Base-by-base conservation (phyloP, 2,113 vertebrate species). In the Athene noctua region DNA sequence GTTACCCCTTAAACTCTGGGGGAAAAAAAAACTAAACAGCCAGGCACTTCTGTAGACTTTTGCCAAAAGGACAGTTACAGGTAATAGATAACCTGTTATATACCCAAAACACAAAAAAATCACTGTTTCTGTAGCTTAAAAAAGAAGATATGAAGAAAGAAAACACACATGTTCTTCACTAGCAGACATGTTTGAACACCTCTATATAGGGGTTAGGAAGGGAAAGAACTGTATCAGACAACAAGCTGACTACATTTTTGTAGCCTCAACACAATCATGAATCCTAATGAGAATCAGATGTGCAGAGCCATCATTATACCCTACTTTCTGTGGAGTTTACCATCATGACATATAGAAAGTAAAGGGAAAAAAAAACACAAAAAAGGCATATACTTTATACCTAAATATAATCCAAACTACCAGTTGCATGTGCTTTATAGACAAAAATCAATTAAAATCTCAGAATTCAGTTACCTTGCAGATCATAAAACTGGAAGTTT, bases 211-310 rank as follows among this genome's bases (percentile, higher is more conserved):
- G 51, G 61, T 63, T 58, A 58, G 40, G 52, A 51, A 81, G 27
- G 55, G 51, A 91, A 86, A 90, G 36, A 88, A 87, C 23, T 51
- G 22, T 21, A 71, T 77, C n/a, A 74, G 55, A 93, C 57, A 96
- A 90, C 55, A 93, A 95, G 38, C 38, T 0, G 3, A 90, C 90
- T 77, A 82, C 49, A 83, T 90, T 93, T 95, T 58, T 89, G 90
- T 95, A 95, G 92, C 68, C 77, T 94, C 86, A 81, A 96, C 91
- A 93, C 82, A 94, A 92, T 72, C 4, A 1, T 65, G 91, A 81
- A 84, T 89, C 72, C 80, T 94, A 95, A 92, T 44, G 13, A 92
- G 86, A 96, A 93, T 93, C 94, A 93, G 88, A 96, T 93, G 82
- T 90, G 90, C 82, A 93, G 84, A 95, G 81, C 77, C 91, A 96